Evolutionary conservation across 53 echinoderm and acorn worm genomes (phyloP).

Genomic region (Apostichopus leukothele): DNA sequence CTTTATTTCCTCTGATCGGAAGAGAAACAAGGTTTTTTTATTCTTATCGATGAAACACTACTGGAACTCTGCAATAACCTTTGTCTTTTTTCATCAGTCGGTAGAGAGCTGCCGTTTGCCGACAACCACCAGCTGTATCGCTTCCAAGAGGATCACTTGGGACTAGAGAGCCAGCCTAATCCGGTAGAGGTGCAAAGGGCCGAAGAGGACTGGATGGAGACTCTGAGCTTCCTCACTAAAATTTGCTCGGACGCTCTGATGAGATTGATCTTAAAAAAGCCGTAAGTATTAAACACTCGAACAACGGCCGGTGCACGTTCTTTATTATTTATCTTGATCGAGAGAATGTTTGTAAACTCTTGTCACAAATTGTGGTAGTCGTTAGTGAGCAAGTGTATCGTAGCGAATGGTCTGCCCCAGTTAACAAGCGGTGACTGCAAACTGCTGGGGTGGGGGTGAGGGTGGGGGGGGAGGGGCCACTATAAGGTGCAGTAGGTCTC

Average conservation of each 20-base stretch:
- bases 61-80: too few relatives aligned
- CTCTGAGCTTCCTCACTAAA: slow-evolving; percentile 72
- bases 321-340: background rate
- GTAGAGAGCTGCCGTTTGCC: slow-evolving; percentile 86
- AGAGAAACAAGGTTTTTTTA: too few relatives aligned
- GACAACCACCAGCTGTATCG: slow-evolving; percentile 88
- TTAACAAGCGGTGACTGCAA: too few relatives aligned
- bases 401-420: background rate
- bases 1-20: too few relatives aligned
- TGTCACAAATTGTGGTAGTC: background rate
- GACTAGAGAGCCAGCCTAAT: slow-evolving; percentile 78
- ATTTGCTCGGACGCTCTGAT: slow-evolving; percentile 92
- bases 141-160: slow-evolving; percentile 94
- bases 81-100: slow-evolving; percentile 48
- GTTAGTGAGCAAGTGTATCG: background rate
- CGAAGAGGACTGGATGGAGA: slow-evolving; percentile 86
- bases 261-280: slow-evolving; percentile 95
- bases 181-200: slow-evolving; percentile 81
- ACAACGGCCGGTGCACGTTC: background rate
- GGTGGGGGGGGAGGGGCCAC: too few relatives aligned
- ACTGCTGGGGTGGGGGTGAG: too few relatives aligned
- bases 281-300: slow-evolving; percentile 68
- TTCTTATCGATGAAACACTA: too few relatives aligned
- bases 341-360: background rate
- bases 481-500: too few relatives aligned